A percentile compares a stretch with the other conserved stretches of the same genome.
phyloP scores from a whole-genome alignment of 2,113 vertebrate genomes.

The Catharus bicknelli region DNA sequence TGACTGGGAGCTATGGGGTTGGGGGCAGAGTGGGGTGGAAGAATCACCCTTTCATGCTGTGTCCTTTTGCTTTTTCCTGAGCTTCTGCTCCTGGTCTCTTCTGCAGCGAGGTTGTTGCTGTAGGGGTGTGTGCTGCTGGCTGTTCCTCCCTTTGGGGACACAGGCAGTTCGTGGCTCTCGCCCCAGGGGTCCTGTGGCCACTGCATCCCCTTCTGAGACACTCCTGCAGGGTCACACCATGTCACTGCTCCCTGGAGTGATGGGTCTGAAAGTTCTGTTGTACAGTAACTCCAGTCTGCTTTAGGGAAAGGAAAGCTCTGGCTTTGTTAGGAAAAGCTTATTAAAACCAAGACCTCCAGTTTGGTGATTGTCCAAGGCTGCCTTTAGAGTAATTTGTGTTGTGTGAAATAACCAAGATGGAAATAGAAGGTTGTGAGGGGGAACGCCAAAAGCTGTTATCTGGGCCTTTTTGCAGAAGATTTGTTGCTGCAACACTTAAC shows the following conservation, averaged over 20 bases:
- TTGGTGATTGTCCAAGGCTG: not conserved
- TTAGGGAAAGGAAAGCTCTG: not conserved
- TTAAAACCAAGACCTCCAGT: not conserved
- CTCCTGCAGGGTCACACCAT: not conserved
- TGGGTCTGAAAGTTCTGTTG: not conserved
- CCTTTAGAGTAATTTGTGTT: not conserved
- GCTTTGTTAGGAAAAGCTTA: not conserved
- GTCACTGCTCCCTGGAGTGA: accelerated
- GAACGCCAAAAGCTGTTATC: not conserved
- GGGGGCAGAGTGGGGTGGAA: not conserved
- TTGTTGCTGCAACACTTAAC: not conserved
- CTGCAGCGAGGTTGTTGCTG: not conserved
- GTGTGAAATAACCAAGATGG: not conserved
- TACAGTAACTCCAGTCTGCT: not conserved
- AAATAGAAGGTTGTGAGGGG: not conserved
- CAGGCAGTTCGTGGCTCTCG: not conserved
- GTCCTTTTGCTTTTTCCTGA: not conserved
- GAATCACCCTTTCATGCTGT: too few species aligned
- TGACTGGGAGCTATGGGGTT: accelerated
- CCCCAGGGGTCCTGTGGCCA: not conserved
- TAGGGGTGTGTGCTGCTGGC: accelerated
- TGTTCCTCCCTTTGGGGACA: not conserved
- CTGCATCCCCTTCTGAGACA: not conserved
- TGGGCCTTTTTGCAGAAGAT: not conserved
- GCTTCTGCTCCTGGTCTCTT: not conserved